A percentile compares a stretch with the other conserved stretches of the same genome.
These are phyloP conservation scores for Pimpla rufipes DNA, from an alignment of 2,888 invertebrate genomes.

Conservation along the genomic window DNA sequence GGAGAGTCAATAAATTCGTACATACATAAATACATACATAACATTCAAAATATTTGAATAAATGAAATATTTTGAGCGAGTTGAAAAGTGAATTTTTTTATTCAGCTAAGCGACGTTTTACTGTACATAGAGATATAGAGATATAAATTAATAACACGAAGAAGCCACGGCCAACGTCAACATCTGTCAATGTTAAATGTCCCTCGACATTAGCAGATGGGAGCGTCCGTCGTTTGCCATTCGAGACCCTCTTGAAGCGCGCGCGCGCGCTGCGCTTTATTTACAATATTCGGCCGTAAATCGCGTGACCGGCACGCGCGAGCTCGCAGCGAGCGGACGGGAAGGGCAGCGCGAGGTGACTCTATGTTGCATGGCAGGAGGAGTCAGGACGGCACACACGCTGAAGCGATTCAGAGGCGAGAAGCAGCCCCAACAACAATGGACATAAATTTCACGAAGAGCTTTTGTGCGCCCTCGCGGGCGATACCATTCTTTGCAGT, in stretches of 20 bases:
- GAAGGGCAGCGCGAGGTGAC: not conserved
- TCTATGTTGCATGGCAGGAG: conserved; percentile 13
- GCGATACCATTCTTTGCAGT: conserved; percentile 45
- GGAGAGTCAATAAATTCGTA: too few relatives aligned
- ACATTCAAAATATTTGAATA: too few relatives aligned
- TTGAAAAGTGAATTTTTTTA: too few relatives aligned
- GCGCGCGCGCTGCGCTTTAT: not conserved
- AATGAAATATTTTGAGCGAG: too few relatives aligned
- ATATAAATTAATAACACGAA: not conserved
- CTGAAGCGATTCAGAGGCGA: conserved; percentile 19
- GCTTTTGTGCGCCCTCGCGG: conserved; percentile 44
- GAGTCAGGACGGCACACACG: not conserved
- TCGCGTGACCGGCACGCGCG: conserved; percentile 1
- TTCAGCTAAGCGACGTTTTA: not conserved
- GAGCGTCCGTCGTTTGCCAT: not conserved
- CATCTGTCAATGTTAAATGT: conserved; percentile 3
- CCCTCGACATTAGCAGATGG: conserved; percentile 1
- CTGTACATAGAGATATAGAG: not conserved
- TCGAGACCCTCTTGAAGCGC: not conserved
- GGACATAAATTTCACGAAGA: conserved; percentile 67
- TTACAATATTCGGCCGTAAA: conserved; percentile 18
- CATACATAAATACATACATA: too few relatives aligned
- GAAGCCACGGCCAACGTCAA: too few relatives aligned
- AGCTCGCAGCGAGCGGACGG: not conserved
- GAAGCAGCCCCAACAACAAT: conserved; percentile 57